Evolutionary conservation across 1,140 invertebrate genomes (phyloP).

Genomic region (Carposina sasakii): DNA sequence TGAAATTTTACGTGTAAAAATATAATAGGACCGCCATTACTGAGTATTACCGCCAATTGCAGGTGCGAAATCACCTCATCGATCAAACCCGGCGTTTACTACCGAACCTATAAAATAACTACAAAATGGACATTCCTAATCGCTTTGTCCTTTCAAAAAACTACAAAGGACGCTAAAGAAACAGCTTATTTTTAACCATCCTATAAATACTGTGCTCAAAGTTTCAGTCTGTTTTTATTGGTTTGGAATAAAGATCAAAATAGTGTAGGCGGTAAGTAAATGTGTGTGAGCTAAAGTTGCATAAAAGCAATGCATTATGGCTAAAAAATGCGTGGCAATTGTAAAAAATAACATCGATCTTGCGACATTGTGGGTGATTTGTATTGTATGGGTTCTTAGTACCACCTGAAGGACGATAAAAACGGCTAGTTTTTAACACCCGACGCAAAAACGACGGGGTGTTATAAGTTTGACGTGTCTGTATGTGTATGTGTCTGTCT

Average conservation of each 20-base stretch:
- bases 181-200: too few species aligned
- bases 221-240: too few species aligned
- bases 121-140: slow-evolving; percentile 66
- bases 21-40: not conserved
- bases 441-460: too few species aligned
- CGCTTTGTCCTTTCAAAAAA: slow-evolving; percentile 53
- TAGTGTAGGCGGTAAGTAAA: too few species aligned
- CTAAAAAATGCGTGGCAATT: slow-evolving; percentile 27
- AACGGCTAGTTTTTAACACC: too few species aligned
- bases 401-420: too few species aligned
- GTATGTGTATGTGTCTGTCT: too few species aligned
- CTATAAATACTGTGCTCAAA: too few species aligned
- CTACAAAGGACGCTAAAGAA: slow-evolving; percentile 48
- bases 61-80: slow-evolving; percentile 50
- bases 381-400: not conserved
- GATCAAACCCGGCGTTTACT: slow-evolving; percentile 60
- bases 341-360: slow-evolving; percentile 54
- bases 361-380: slow-evolving; percentile 29
- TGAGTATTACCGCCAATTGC: slow-evolving; percentile 21
- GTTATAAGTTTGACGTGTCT: too few species aligned
- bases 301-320: slow-evolving; percentile 2
- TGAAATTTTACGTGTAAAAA: too few species aligned
- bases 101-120: slow-evolving; percentile 37
- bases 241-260: not conserved
- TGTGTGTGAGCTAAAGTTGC: too few species aligned